phyloP scores from a whole-genome alignment of 2,888 invertebrate species.

The Saturnia japonica region DNA sequence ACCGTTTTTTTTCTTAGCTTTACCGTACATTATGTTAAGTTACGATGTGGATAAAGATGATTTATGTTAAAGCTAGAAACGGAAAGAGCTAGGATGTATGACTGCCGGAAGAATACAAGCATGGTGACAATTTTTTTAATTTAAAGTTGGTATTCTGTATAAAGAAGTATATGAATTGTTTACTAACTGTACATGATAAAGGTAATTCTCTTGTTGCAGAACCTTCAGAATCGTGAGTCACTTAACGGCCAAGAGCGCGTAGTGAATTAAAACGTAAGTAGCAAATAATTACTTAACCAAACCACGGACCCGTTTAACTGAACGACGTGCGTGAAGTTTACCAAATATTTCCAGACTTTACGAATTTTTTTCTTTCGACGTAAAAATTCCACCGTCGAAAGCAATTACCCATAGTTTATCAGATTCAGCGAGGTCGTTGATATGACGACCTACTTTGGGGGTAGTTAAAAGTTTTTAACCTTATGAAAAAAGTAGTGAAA shows the following conservation, averaged over 20 bases:
- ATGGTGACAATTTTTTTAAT: too few relatives aligned
- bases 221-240: neutral
- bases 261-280: slow-evolving; percentile 22
- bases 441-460: slow-evolving; percentile 1
- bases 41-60: too few relatives aligned
- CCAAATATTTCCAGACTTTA: neutral
- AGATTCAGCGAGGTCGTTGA: slow-evolving; percentile 9
- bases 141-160: too few relatives aligned
- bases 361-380: neutral
- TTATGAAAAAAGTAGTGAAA: neutral
- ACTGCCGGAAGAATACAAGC: neutral
- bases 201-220: neutral
- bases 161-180: neutral
- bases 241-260: neutral
- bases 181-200: neutral
- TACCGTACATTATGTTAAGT: too few relatives aligned
- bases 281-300: slow-evolving; percentile 13
- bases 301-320: neutral
- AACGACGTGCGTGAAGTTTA: slow-evolving; percentile 10
- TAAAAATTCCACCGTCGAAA: neutral
- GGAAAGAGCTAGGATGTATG: too few relatives aligned
- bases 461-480: slow-evolving; percentile 4
- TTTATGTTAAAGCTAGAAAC: too few relatives aligned
- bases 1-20: too few relatives aligned
- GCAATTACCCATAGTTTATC: slow-evolving; percentile 8